Base-by-base conservation (phyloP, 1,140 invertebrate genomes). In the Rhopalosiphum padi region DNA sequence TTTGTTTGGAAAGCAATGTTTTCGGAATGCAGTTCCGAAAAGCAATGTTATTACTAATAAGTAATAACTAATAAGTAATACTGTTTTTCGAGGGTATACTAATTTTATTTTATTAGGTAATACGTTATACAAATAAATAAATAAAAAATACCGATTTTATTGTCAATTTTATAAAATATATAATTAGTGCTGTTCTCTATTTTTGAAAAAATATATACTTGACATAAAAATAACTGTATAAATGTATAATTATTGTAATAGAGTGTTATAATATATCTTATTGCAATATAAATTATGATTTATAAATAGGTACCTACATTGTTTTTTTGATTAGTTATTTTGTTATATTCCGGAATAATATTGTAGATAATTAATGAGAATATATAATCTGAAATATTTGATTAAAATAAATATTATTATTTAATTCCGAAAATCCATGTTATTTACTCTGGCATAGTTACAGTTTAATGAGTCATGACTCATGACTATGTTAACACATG, bases 381-480 rank as follows among this genome's bases (percentile, higher is more conserved):
- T 15, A 68, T 55, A 55, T 30, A 25, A 68, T 68, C 22, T 23
- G 37, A 55, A 89, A 37, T 53, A 23, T 53, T 89, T 37, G 6
- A n/a, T 89, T 30, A 37, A 53, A 89, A 89, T 5, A 37, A 89
- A 35, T 9, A 51, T 89, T 53, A 53, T 53, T 89, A 41, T 41
- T 3, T 89, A 53, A 53, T 53, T 89, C 46, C 46, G 7, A 7
- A 48, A 25, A 88, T 35, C n/a, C 30, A 48, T 25, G 5, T 21
- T 48, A 88, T 43, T 51, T 87, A 88, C n/a, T 53, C 48, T 89
- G 48, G 87, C 48, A 37, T 89, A n/a, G 22, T 9, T 9, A 89
- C 87, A 89, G 53, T 53, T 89, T 89, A 53, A 37, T 37, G 48
- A 89, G 87, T 89, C 86, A 51, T 51, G 48, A 23, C 48, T 89